These are phyloP conservation scores for Callipepla californica DNA, from an alignment of 2,113 vertebrate genomes.

Conservation along the genomic window DNA sequence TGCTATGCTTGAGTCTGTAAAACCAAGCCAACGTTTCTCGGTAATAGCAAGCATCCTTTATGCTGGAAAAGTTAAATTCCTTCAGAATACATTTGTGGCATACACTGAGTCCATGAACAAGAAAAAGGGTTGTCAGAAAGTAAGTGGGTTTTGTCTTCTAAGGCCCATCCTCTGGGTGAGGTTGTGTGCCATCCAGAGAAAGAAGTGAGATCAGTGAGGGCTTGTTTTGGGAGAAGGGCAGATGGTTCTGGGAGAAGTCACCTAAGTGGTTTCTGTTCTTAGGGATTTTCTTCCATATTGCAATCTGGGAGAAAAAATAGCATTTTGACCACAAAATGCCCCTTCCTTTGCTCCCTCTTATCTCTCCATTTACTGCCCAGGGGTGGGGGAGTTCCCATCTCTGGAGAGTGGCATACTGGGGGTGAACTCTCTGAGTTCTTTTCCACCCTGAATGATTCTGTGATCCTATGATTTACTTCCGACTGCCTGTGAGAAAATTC, in stretches of 20 bases:
- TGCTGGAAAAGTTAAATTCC: background rate
- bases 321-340: accelerated
- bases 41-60: accelerated
- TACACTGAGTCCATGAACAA: background rate
- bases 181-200: background rate
- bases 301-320: accelerated
- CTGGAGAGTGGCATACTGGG: no score
- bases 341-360: background rate
- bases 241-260: background rate
- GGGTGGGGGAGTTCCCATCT: no score
- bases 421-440: no score
- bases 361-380: background rate
- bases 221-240: background rate
- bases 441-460: no score
- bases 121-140: no score
- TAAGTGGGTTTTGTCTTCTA: background rate
- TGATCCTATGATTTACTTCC: background rate
- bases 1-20: accelerated
- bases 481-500: background rate
- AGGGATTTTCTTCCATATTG: background rate
- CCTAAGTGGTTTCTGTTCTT: background rate
- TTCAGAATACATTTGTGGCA: accelerated
- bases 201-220: background rate
- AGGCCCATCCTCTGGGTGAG: background rate
- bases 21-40: background rate